Base-by-base conservation (phyloP, 2,113 vertebrate genomes). In the Halcyon senegalensis region DNA sequence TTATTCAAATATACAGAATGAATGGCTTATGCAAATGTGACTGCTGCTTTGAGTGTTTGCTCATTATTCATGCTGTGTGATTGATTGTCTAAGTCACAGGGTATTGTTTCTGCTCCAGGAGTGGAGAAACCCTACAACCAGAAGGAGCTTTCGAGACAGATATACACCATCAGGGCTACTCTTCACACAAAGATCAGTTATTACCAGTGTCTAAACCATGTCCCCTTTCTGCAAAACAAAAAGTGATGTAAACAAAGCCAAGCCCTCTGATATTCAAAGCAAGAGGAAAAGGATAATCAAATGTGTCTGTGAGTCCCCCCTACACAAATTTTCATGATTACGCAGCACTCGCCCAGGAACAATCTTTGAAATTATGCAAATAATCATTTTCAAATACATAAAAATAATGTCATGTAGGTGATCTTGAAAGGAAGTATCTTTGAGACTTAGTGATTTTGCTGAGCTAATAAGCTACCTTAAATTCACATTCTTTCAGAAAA, bases 21-120 rank as follows among this genome's bases (percentile, higher is more conserved):
- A 95, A 94, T 90, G 90, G 64, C 59, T 96, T 97, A 97, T 96
- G 96, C 73, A 96, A 96, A 96, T 94, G 78, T 41, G 76, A 84
- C 88, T 89, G 64, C 84, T 92, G 76, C 80, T 97, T 78, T 84
- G 60, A 93, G 77, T 89, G 56, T 89, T 68, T 93, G 70, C 83
- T 96, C 84, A 72, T 95, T 96, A 89, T 92, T 95, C 94, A 87
- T 33, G 76, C 73, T 87, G 88, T 24, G 73, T 95, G 94, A 95
- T 91, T 89, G 80, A 96, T 96, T 72, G 62, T 63, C 66, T 48
- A 75, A 93, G 83, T 89, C 83, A 55, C 39, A 67, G 80, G 27
- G 31, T 76, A 89, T 91, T 94, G 88, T 94, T 96, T 94, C 76
- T 93, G 62, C 50, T 82, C 62, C 44, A 41, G 41, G 37, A 90